These are phyloP conservation scores for Oplegnathus fasciatus DNA, from an alignment of 2,113 vertebrate genomes.

Conservation along the genomic window DNA sequence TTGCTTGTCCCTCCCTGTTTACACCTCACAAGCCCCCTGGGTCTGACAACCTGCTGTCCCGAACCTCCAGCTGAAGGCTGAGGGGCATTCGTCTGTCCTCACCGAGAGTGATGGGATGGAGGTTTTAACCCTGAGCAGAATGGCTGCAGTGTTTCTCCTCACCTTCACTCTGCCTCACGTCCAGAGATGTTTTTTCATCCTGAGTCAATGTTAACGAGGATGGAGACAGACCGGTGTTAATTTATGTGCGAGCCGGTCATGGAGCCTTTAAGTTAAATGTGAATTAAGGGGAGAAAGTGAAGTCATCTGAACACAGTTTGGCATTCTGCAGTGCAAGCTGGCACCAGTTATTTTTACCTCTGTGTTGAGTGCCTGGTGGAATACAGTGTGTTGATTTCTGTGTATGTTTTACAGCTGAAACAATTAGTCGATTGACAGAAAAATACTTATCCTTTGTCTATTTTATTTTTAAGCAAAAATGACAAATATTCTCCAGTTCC, in stretches of 20 bases:
- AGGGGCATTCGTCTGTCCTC: slow-evolving; percentile 45
- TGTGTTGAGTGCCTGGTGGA: not conserved
- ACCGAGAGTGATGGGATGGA: slow-evolving; percentile 22
- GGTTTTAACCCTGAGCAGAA: slow-evolving; percentile 49
- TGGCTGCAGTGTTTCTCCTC: slow-evolving; percentile 57
- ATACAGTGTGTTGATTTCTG: not conserved
- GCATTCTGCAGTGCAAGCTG: not conserved
- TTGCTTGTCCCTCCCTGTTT: not conserved
- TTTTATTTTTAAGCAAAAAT: not conserved
- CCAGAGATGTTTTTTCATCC: not conserved
- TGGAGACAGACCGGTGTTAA: slow-evolving; percentile 42
- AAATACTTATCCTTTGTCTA: not conserved
- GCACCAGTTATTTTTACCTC: not conserved
- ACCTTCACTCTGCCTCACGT: slow-evolving; percentile 1
- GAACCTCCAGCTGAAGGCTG: not conserved
- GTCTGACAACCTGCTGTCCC: slow-evolving; percentile 38
- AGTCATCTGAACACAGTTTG: slow-evolving; percentile 23
- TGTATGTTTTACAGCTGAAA: not conserved
- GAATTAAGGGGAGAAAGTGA: slow-evolving; percentile 30
- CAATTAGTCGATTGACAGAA: not conserved
- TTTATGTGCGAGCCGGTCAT: slow-evolving; percentile 61
- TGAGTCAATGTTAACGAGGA: slow-evolving; percentile 54
- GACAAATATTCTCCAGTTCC: not conserved
- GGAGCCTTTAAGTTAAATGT: not conserved
- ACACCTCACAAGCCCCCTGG: slow-evolving; percentile 38